A percentile compares a stretch with the other conserved stretches of the same genome.
Conservation (phyloP, 2,888 invertebrate species). For the Morpho achilles region DNA sequence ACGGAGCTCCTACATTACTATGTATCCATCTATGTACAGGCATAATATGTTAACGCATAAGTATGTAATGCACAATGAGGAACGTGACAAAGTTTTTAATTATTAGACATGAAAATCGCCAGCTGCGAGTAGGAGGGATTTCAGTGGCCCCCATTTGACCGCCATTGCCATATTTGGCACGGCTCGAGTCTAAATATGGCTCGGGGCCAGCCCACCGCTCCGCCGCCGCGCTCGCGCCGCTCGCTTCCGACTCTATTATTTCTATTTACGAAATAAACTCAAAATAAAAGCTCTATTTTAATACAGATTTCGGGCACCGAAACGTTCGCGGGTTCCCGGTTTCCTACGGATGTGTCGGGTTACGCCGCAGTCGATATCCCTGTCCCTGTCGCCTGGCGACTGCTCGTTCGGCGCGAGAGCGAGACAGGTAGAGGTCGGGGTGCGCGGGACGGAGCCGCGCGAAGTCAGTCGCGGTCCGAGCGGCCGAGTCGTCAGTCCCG, state of each 20-base stretch:
- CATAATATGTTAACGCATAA: conserved; percentile 30
- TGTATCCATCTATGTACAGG: conserved; percentile 21
- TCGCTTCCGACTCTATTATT: conserved; percentile 77
- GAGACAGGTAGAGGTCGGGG: conserved; percentile 56
- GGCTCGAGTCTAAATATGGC: conserved; percentile 90
- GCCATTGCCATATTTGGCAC: conserved; percentile 89
- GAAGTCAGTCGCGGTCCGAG: conserved; percentile 80
- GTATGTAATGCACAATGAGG: conserved; percentile 37
- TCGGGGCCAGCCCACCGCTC: conserved; percentile 85
- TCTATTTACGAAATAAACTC: conserved; percentile 79
- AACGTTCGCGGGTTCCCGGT: conserved; percentile 71
- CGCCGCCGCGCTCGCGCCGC: conserved; percentile 58
- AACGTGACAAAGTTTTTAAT: conserved; percentile 76
- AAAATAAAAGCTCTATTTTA: conserved; percentile 78
- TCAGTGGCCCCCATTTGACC: conserved; percentile 89
- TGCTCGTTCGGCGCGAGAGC: conserved; percentile 44
- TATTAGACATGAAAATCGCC: conserved; percentile 76
- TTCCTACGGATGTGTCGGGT: conserved; percentile 77
- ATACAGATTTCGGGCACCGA: conserved; percentile 74
- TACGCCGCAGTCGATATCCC: conserved; percentile 51
- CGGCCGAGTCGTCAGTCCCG: conserved; percentile 79
- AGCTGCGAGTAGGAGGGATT: conserved; percentile 85
- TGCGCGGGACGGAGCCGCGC: conserved; percentile 64
- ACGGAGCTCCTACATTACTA: background rate
- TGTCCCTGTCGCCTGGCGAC: conserved; percentile 49